Percentiles rank a stretch among this genome's conserved stretches.
Conservation (phyloP, 2,113 vertebrate genomes). For the Pedetes capensis region DNA sequence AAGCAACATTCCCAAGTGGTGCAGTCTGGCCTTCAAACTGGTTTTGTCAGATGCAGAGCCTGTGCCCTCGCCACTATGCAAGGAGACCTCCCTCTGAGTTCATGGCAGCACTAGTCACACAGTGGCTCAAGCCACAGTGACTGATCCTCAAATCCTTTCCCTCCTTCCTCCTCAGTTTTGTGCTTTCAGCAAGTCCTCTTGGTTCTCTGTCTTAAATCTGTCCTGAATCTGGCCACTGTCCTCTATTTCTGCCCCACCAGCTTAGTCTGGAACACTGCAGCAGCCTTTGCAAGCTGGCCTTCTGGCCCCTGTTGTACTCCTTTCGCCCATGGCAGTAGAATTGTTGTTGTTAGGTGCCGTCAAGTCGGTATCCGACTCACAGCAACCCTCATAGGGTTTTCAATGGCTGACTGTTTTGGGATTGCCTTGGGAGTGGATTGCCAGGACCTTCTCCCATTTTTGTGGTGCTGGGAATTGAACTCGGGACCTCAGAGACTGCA, state of each 20-base stretch:
- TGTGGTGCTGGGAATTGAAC: too few species aligned
- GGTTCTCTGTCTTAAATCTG: background rate
- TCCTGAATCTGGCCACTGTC: background rate
- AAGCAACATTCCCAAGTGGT: background rate
- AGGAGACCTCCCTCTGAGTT: background rate
- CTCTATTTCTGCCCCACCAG: background rate
- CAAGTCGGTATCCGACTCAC: too few species aligned
- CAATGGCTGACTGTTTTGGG: too few species aligned
- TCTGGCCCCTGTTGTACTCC: background rate
- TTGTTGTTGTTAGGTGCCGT: too few species aligned
- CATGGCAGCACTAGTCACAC: background rate
- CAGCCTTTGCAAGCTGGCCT: background rate
- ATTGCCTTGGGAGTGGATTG: too few species aligned
- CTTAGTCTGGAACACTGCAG: background rate
- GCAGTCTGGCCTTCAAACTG: background rate
- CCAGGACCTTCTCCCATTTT: too few species aligned
- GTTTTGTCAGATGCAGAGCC: background rate
- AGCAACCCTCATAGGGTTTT: too few species aligned
- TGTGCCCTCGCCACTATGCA: background rate
- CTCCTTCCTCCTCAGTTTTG: background rate
- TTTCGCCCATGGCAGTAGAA: background rate
- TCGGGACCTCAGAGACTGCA: too few species aligned
- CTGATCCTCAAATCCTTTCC: background rate
- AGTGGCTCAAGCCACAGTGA: background rate
- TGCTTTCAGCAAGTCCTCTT: background rate